Evolutionary conservation across 2,888 invertebrate genomes (phyloP).

Genomic region (Neoascia interrupta): DNA sequence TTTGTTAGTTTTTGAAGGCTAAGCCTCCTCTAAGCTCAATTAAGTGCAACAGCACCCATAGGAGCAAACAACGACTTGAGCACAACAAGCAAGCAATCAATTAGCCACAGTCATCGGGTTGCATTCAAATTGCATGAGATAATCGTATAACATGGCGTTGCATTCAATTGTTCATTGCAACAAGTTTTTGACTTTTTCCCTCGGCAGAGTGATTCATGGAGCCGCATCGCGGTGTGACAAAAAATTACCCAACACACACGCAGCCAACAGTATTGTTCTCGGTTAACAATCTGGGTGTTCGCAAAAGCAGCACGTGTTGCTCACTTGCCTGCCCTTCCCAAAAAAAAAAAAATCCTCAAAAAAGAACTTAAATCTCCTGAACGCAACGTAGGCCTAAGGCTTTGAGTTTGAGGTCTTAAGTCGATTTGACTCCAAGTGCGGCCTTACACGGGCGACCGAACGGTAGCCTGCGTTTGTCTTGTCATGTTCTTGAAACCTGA

Average conservation of each 20-base stretch:
- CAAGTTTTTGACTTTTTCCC: constrained; percentile 36
- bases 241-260: constrained; percentile 54
- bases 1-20: constrained; percentile 29
- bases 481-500: constrained; percentile 65
- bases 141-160: constrained; percentile 33
- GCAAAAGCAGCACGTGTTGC: constrained; percentile 33
- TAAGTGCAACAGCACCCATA: constrained; percentile 24
- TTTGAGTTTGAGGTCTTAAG: constrained; percentile 57
- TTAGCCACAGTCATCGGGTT: constrained; percentile 62
- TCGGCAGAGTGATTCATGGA: constrained; percentile 47
- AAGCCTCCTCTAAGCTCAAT: constrained; percentile 23
- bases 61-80: constrained; percentile 37
- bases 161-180: constrained; percentile 54
- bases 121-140: constrained; percentile 69
- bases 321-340: constrained; percentile 26
- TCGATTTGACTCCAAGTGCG: constrained; percentile 29
- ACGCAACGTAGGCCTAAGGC: constrained; percentile 42
- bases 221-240: constrained; percentile 54
- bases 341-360: constrained; percentile 40
- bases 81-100: constrained; percentile 65
- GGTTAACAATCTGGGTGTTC: constrained; percentile 51
- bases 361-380: too few relatives aligned
- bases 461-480: constrained; percentile 47
- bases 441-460: constrained; percentile 3
- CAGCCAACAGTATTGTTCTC: too few relatives aligned